phyloP scores from a whole-genome alignment of 1,140 invertebrate genomes.

The Neodiprion lecontei region DNA sequence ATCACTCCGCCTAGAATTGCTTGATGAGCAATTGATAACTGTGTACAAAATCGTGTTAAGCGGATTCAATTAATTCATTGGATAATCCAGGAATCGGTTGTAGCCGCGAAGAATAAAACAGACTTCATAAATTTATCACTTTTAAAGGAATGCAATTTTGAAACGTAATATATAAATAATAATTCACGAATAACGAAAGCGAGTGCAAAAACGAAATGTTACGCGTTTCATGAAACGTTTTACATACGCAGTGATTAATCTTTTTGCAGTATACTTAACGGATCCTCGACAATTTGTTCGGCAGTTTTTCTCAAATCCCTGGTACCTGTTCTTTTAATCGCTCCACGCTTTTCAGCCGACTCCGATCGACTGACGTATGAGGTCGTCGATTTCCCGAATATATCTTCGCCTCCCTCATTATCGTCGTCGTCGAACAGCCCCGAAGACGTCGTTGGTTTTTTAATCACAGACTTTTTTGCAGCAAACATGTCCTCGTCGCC shows the following conservation, averaged over 20 bases:
- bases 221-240: not conserved
- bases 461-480: conserved; percentile 31
- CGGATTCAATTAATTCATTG: not conserved
- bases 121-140: not conserved
- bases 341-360: conserved; percentile 25
- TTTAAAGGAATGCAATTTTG: conserved; percentile 2
- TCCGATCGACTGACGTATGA: conserved; percentile 15
- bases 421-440: conserved; percentile 35
- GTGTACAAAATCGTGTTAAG: not conserved
- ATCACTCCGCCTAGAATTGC: too few species aligned
- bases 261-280: conserved; percentile 50
- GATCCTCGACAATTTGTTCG: conserved; percentile 54
- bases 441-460: conserved; percentile 26
- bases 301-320: conserved; percentile 56
- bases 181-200: not conserved
- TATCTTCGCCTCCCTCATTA: conserved; percentile 37
- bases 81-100: too few species aligned
- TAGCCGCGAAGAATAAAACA: not conserved
- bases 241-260: conserved; percentile 36
- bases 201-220: not conserved
- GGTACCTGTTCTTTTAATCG: conserved; percentile 45
- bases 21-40: not conserved
- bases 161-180: not conserved
- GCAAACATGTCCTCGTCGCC: conserved; percentile 53
- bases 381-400: conserved; percentile 39